Evolutionary conservation across 1,140 invertebrate species (phyloP).

Genomic region (Zaprionus gabonicus): DNA sequence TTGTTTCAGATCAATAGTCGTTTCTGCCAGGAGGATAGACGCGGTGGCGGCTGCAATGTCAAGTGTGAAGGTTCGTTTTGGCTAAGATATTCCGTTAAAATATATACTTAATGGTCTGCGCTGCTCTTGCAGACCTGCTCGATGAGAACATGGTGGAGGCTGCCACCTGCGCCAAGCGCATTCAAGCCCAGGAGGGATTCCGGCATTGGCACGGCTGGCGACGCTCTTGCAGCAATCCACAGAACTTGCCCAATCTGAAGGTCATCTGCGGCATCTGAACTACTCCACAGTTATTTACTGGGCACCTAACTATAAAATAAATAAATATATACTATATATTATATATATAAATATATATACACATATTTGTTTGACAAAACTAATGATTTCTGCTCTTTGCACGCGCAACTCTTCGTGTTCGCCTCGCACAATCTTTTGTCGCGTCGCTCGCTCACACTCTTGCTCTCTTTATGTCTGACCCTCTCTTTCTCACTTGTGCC

Average conservation of each 20-base stretch:
- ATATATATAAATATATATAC: neutral
- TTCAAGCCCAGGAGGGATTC: conserved; percentile 87
- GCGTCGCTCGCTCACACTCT: neutral
- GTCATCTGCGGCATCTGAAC: conserved; percentile 60
- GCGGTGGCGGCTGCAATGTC: conserved; percentile 66
- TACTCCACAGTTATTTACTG: neutral
- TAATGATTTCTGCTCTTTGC: neutral
- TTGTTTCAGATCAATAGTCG: conserved; percentile 86
- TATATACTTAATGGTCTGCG: neutral
- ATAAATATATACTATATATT: neutral
- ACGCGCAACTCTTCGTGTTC: neutral
- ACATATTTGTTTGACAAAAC: neutral
- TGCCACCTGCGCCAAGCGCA: conserved; percentile 88
- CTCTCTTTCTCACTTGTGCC: neutral
- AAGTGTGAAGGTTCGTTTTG: conserved; percentile 62
- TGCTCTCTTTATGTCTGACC: neutral
- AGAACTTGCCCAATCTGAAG: conserved; percentile 85
- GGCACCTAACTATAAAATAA: neutral
- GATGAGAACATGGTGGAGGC: conserved; percentile 89
- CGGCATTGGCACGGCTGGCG: conserved; percentile 89
- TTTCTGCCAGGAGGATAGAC: conserved; percentile 57
- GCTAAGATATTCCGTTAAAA: neutral
- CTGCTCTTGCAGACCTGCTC: conserved; percentile 84
- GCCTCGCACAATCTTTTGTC: neutral
- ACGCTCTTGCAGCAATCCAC: conserved; percentile 87